Percentiles rank a stretch among this genome's conserved stretches.
Evolutionary conservation across 2,797 vertebrate genomes (phyloP).

Genomic region (Protosalanx chinensis): DNA sequence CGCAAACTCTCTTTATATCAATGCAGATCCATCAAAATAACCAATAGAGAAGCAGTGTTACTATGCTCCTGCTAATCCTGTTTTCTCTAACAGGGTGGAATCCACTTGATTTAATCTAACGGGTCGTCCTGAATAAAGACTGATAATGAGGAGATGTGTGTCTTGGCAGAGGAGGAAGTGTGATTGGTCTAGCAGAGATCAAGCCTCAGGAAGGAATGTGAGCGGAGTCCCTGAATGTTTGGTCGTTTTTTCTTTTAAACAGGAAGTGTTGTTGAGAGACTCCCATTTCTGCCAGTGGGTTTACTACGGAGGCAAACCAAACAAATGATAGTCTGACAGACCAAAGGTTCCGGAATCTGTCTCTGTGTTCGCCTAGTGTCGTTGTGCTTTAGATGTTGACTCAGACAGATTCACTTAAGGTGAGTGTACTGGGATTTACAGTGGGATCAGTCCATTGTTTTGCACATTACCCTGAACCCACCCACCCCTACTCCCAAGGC

Average conservation of each 20-base stretch:
- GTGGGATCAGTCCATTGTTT: too few relatives aligned
- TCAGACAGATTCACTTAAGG: too few relatives aligned
- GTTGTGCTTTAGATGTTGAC: too few relatives aligned
- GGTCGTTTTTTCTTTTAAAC: neutral
- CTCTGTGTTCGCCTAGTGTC: neutral
- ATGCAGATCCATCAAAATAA: neutral
- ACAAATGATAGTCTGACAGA: neutral
- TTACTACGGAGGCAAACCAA: neutral
- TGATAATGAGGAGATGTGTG: conserved; percentile 16
- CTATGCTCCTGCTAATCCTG: conserved; percentile 16
- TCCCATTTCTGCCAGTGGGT: neutral
- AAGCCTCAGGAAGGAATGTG: conserved; percentile 14
- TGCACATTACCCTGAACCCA: too few relatives aligned
- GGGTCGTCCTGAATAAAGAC: conserved; percentile 14
- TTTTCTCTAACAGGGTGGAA: conserved; percentile 33
- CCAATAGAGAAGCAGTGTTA: neutral
- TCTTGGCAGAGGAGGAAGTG: conserved; percentile 7
- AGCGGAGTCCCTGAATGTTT: neutral
- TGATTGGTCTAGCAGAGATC: neutral
- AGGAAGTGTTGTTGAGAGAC: neutral
- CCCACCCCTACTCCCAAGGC: neutral
- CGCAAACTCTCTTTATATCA: too few relatives aligned
- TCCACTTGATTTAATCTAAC: conserved; percentile 5
- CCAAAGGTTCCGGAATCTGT: neutral
- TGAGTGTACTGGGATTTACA: too few relatives aligned